These are phyloP conservation scores for Scaptomyza polygonia DNA, from an alignment of 2,888 invertebrate genomes.

Conservation along the genomic window DNA sequence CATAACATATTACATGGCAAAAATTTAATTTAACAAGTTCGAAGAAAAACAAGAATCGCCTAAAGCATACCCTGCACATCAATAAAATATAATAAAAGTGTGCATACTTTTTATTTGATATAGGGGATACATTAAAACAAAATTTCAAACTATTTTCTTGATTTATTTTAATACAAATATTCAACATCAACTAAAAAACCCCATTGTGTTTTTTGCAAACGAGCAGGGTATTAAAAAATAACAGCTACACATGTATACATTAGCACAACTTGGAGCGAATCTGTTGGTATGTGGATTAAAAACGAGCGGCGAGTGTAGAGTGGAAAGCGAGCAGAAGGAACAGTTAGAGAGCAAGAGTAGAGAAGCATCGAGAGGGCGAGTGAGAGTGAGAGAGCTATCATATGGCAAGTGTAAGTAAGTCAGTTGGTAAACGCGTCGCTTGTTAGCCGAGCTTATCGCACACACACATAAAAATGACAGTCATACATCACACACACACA, in stretches of 20 bases:
- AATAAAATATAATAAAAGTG: background rate
- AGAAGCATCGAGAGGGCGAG: background rate
- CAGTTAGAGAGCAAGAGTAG: constrained; percentile 2
- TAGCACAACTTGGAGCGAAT: constrained; percentile 28
- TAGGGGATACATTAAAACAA: too few species aligned
- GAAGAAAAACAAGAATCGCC: background rate
- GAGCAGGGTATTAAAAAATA: constrained; percentile 15
- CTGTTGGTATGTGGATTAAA: constrained; percentile 7
- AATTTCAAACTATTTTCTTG: too few species aligned
- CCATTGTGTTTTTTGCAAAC: background rate
- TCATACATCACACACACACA: constrained; percentile 62
- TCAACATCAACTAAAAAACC: background rate
- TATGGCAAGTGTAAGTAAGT: constrained; percentile 52
- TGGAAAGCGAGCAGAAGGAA: background rate
- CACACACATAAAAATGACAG: constrained; percentile 69
- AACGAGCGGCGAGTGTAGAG: background rate
- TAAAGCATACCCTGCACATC: background rate
- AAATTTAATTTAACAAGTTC: constrained; percentile 14
- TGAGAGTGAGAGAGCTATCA: constrained; percentile 3
- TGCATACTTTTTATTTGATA: background rate
- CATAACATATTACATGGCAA: constrained; percentile 20
- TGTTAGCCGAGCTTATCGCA: constrained; percentile 71
- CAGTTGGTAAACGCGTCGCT: constrained; percentile 58
- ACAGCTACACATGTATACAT: constrained; percentile 37
- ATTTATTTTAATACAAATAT: too few species aligned